phyloP scores from a whole-genome alignment of 2,888 invertebrate species.

The Villa cingulata region DNA sequence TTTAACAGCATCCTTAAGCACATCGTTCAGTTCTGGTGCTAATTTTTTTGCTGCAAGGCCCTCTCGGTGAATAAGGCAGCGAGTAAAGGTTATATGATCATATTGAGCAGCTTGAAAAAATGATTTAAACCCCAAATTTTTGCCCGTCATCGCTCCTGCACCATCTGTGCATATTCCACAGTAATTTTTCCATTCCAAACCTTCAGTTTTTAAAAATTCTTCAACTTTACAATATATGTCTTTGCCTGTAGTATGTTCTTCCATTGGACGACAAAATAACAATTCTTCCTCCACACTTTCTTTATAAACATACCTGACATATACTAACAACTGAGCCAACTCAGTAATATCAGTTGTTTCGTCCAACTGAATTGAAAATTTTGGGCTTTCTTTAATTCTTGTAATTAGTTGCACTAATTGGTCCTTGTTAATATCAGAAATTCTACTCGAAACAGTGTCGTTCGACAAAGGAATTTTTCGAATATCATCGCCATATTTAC shows the following conservation, averaged over 20 bases:
- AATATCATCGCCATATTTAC: neutral
- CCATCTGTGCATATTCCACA: constrained; percentile 6
- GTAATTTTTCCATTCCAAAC: constrained; percentile 6
- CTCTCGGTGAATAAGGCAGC: constrained; percentile 19
- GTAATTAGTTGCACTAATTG: neutral
- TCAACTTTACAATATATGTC: constrained; percentile 6
- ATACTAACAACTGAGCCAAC: no score
- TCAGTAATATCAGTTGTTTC: constrained; percentile 2
- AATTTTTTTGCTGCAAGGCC: constrained; percentile 19
- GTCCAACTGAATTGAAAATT: constrained; percentile 1
- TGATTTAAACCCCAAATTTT: constrained; percentile 6
- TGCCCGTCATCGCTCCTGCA: constrained; percentile 4
- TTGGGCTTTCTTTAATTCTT: constrained; percentile 1
- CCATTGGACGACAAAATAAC: constrained; percentile 3
- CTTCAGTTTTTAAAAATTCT: constrained; percentile 4
- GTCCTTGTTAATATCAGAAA: constrained; percentile 2
- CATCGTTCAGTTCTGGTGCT: constrained; percentile 17
- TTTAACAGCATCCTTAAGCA: constrained; percentile 17
- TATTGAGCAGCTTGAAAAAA: constrained; percentile 2
- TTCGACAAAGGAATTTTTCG: constrained; percentile 3
- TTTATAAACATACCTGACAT: no score
- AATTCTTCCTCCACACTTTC: neutral
- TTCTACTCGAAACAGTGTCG: constrained; percentile 1
- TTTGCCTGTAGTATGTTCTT: constrained; percentile 2
- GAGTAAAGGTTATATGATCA: constrained; percentile 12